These are phyloP conservation scores for Caerostris darwini DNA, from an alignment of 1,140 invertebrate species.

Conservation along the genomic window DNA sequence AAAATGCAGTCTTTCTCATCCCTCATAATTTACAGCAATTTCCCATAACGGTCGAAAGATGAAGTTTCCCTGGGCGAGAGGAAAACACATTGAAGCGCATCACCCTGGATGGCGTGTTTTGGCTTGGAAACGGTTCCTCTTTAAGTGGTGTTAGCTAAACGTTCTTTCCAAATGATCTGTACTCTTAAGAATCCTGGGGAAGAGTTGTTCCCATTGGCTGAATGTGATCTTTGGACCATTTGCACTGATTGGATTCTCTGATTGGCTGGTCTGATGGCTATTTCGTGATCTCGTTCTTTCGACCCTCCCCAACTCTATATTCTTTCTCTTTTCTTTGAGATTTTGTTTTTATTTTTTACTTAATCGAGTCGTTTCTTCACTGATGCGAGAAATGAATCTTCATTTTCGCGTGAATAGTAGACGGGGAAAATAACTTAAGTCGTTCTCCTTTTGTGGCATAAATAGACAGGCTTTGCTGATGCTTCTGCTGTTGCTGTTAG, in stretches of 20 bases:
- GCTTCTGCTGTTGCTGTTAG: not conserved
- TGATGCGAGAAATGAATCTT: conserved; percentile 74
- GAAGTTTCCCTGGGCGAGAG: not conserved
- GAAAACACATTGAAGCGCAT: conserved; percentile 41
- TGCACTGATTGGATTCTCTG: conserved; percentile 77
- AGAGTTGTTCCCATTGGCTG: conserved; percentile 68
- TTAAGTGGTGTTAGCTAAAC: conserved; percentile 77
- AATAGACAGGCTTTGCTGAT: not conserved
- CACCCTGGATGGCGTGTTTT: conserved; percentile 50
- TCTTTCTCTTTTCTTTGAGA: not conserved
- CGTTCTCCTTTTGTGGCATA: conserved; percentile 30
- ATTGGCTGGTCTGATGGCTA: conserved; percentile 73
- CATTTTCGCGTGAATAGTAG: conserved; percentile 57
- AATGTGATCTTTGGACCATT: conserved; percentile 75
- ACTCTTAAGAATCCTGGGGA: conserved; percentile 68
- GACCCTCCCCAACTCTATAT: conserved; percentile 18
- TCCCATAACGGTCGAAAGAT: not conserved
- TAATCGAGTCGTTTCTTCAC: conserved; percentile 37
- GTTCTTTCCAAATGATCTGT: conserved; percentile 72
- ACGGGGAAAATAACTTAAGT: conserved; percentile 35
- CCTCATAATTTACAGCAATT: not conserved
- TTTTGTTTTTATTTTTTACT: conserved; percentile 43
- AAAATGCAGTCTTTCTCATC: too few relatives aligned
- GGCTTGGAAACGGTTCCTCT: conserved; percentile 55
- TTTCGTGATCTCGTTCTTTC: conserved; percentile 74